A percentile compares a stretch with the other conserved stretches of the same genome.
phyloP scores from a whole-genome alignment of 1,140 invertebrate species.

The Heliothis subflexa region DNA sequence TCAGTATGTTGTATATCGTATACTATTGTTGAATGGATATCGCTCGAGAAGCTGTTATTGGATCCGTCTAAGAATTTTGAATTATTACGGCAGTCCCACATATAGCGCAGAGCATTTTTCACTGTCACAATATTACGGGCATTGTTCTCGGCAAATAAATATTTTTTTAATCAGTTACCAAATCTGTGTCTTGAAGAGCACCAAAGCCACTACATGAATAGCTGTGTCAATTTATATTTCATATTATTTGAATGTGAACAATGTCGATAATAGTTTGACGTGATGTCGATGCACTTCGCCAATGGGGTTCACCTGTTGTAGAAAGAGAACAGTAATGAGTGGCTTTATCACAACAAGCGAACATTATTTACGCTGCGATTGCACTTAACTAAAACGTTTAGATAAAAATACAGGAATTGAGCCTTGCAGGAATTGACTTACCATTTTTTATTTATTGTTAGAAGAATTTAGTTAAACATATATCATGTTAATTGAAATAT shows the following conservation, averaged over 20 bases:
- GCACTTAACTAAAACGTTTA: slow-evolving; percentile 36
- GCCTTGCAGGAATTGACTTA: slow-evolving; percentile 41
- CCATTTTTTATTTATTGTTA: slow-evolving; percentile 41
- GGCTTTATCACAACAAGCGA: neutral
- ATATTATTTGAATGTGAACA: no score
- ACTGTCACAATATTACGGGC: no score
- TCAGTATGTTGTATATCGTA: slow-evolving; percentile 38
- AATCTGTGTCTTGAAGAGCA: no score
- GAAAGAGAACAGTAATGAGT: slow-evolving; percentile 14
- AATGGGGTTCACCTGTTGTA: neutral
- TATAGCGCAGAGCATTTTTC: neutral
- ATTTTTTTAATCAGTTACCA: no score
- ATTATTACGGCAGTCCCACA: no score
- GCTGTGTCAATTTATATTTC: neutral
- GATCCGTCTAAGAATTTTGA: slow-evolving; percentile 6
- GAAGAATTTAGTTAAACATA: slow-evolving; percentile 41
- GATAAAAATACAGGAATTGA: slow-evolving; percentile 43
- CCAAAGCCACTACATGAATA: no score
- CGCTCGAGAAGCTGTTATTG: slow-evolving; percentile 28
- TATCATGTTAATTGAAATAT: slow-evolving; percentile 45
- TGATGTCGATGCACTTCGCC: no score
- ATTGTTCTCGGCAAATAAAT: no score
- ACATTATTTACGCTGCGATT: slow-evolving; percentile 4
- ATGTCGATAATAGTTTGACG: no score
- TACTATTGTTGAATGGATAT: slow-evolving; percentile 37